Base-by-base conservation (phyloP, 2,113 vertebrate species). In the Gymnocephalus cernua region DNA sequence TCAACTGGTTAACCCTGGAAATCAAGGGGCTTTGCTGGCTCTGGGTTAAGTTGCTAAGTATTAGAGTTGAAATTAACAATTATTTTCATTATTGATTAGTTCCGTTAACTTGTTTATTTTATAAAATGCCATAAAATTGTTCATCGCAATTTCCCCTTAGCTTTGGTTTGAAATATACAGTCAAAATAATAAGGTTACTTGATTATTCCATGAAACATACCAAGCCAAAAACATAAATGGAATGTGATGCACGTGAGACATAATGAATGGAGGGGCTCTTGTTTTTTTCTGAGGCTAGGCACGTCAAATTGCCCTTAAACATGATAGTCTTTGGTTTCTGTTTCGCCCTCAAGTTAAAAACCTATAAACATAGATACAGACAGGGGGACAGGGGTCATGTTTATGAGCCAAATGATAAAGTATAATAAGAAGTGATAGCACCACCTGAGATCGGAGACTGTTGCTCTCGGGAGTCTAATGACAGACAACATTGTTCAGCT, bases 391-490 rank as follows among this genome's bases (percentile, higher is more conserved):
- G n/a, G n/a, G 82, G 77, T 74, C 50, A 72, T 71, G 82, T 89
- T 76, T 86, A 70, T 70, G 59, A 80, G 67, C 15, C 53, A 71
- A 73, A 84, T 73, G 71, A 80, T 75, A 53, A 75, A 66, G 27
- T 78, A 45, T 83, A 25, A 79, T 68, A 77, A 76, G 18, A 79
- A 53, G 61, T 41, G 64, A 82, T 44, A 69, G 67, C 77, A 25
- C 57, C 71, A 62, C 44, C 72, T 65, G 58, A 82, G 62, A 84
- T 2, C 32, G 56, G 25, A 81, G 53, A 54, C 25, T 15, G 58
- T 45, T 63, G 69, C 62, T 80, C 23, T 23, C 44, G 48, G 73
- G 53, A 69, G 58, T 45, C 59, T 79, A 74, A 89, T 82, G 84
- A 86, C 61, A 80, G 68, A 79, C 73, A 27, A 73, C 64, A 69